Evolutionary conservation across 2,113 vertebrate genomes (phyloP).

Genomic region (Zosterops lateralis): DNA sequence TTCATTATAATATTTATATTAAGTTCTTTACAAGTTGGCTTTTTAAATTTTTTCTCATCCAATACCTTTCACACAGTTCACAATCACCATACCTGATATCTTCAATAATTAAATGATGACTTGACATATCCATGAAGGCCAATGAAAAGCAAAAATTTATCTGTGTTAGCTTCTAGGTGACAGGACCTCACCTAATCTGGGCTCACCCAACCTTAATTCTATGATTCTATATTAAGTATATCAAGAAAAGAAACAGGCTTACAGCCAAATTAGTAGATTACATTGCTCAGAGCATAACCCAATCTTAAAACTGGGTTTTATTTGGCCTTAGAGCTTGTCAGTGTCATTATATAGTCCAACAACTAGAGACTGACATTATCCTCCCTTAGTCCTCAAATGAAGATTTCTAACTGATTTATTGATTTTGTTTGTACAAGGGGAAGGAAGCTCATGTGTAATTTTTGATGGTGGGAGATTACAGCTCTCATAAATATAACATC

Average conservation of each 20-base stretch:
- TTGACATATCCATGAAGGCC: background rate
- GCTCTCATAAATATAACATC: background rate
- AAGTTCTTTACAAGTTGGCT: background rate
- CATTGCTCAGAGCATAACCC: background rate
- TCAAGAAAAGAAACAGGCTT: background rate
- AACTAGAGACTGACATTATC: background rate
- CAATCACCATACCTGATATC: background rate
- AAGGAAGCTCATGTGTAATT: background rate
- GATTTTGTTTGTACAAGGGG: background rate
- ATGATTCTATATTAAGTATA: background rate
- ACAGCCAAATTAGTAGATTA: background rate
- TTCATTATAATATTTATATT: background rate
- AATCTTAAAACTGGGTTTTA: background rate
- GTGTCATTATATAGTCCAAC: background rate
- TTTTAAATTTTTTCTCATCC: background rate
- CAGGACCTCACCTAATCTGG: background rate
- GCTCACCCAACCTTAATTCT: background rate
- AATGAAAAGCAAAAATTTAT: background rate
- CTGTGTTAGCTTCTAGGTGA: background rate
- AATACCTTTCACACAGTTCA: background rate
- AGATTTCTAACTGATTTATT: background rate
- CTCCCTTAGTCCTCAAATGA: background rate
- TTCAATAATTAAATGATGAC: background rate
- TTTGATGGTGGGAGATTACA: background rate
- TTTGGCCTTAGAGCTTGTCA: background rate